Percentiles rank a stretch among this genome's conserved stretches.
phyloP scores from a whole-genome alignment of 2,113 vertebrate species.

The Mixornis gularis region DNA sequence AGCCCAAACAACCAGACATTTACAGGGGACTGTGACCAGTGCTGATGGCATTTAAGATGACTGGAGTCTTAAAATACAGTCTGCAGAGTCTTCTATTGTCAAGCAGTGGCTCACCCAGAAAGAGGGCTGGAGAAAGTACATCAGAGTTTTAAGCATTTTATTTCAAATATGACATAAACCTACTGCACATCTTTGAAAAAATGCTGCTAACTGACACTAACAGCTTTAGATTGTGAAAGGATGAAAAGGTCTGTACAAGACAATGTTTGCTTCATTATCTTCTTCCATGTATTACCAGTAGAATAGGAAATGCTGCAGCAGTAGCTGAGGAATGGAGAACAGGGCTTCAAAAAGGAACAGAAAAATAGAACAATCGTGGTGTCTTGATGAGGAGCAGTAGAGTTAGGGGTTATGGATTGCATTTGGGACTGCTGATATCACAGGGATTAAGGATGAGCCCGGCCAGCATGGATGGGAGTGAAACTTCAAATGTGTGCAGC shows the following conservation, averaged over 20 bases:
- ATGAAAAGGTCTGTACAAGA: constrained; percentile 53
- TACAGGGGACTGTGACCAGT: neutral
- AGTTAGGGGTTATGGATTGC: neutral
- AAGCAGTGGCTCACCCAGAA: neutral
- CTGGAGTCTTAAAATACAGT: constrained; percentile 26
- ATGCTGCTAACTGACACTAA: constrained; percentile 46
- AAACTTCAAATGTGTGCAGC: neutral
- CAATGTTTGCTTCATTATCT: constrained; percentile 59
- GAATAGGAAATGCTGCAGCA: neutral
- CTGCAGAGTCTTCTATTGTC: neutral
- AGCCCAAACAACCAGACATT: neutral
- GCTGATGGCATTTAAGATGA: constrained; percentile 35
- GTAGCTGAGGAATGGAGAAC: neutral
- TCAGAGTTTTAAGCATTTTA: constrained; percentile 26
- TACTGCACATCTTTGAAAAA: constrained; percentile 46
- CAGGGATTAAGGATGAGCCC: neutral
- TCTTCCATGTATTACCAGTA: constrained; percentile 21
- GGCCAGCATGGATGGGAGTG: neutral
- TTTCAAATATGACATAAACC: constrained; percentile 48
- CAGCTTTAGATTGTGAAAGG: constrained; percentile 42
- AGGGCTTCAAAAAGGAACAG: neutral
- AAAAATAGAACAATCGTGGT: neutral
- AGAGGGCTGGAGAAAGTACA: neutral
- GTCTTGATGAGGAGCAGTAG: neutral
- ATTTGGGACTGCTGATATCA: neutral